Base-by-base conservation (phyloP, 2,888 invertebrate species). In the Ochropleura leucogaster region DNA sequence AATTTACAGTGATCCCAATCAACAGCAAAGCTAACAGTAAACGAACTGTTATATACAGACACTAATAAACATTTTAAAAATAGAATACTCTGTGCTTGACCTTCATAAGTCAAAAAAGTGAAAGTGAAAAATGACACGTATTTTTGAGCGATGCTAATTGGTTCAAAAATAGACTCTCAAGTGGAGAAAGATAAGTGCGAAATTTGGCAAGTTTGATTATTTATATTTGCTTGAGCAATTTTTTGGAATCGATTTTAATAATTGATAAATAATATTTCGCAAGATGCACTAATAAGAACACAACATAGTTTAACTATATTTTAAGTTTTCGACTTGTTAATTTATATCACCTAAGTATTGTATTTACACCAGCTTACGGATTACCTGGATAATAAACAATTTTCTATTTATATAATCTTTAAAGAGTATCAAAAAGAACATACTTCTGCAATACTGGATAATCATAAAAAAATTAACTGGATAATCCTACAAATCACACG, bases 91-190 rank as follows among this genome's bases (percentile, higher is more conserved):
- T 40, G 18, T 42, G 51, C 47, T 67, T 59, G 66, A 20, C 14
- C 20, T 47, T 40, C 42, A 40, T n/a, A 16, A 42, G 46, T 62
- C 47, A 12, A n/a, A 16, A 1, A 30, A 53, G 51, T 51, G 77
- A 75, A 77, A 68, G 68, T 68, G 46, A 4, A 46, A 30, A 46
- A 51, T 40, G 53, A 6, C 46, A 60, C n/a, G 14, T 47, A 20
- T n/a, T 72, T n/a, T 51, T 72, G 44, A 73, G 40, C 14, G 9
- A 51, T 71, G 72, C 47, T 71, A 59, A 59, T n/a, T 30, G 49
- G 49, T 73, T 40, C 20, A 20, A 47, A 67, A 77, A 44, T 51
- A 77, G 18, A 40, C 16, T 46, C n/a, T 51, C 42, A n/a, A 44
- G 9, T 20, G 10, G n/a, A 65, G 40, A 59, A 59, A 75, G 20